These are phyloP conservation scores for Drosophila buzzatii DNA, from an alignment of 2,888 invertebrate genomes.

Conservation along the genomic window DNA sequence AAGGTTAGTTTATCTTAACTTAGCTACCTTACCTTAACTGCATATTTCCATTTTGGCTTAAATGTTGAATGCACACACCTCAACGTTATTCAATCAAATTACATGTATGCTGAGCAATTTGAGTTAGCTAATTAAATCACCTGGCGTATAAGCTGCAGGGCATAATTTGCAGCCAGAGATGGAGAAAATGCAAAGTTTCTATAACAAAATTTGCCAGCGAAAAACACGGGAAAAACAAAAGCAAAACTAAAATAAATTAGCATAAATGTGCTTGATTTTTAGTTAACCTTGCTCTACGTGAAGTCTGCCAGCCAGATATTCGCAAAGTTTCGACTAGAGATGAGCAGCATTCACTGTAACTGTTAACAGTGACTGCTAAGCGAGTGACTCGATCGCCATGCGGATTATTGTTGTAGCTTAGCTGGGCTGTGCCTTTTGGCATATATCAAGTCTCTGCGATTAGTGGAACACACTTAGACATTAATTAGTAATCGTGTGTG, in stretches of 20 bases:
- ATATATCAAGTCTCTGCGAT: neutral
- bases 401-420: neutral
- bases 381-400: neutral
- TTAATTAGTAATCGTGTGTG: neutral
- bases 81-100: neutral
- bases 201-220: constrained; percentile 4
- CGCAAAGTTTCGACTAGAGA: neutral
- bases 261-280: constrained; percentile 12
- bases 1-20: too few species aligned
- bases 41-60: too few species aligned
- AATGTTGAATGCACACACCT: neutral
- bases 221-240: constrained; percentile 6
- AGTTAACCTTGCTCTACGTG: neutral
- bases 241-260: constrained; percentile 26
- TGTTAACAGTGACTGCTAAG: neutral
- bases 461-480: neutral
- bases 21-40: too few species aligned
- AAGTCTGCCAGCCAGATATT: neutral
- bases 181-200: neutral
- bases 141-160: neutral
- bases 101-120: neutral
- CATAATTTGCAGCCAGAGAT: constrained; percentile 1
- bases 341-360: neutral
- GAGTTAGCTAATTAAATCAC: neutral
- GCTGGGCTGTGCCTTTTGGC: neutral